These are phyloP conservation scores for Calidris pugnax DNA, from an alignment of 2,113 vertebrate genomes.

Conservation along the genomic window DNA sequence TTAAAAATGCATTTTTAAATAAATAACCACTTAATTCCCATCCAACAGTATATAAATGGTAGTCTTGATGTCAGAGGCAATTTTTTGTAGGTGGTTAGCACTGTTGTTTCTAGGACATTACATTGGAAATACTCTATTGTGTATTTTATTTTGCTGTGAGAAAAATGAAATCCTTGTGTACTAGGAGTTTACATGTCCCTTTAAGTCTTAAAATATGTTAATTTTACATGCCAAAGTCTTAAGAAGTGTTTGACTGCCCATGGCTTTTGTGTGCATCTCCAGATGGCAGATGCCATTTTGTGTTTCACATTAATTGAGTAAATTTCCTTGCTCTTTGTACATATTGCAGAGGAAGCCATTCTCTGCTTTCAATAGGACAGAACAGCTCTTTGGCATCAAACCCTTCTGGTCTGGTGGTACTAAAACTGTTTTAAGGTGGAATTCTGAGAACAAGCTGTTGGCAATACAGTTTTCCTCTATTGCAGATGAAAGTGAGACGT, in stretches of 20 bases:
- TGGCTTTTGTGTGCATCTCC: constrained; percentile 76
- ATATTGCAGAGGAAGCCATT: constrained; percentile 78
- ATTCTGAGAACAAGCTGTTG: constrained; percentile 54
- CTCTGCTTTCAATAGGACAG: constrained; percentile 78
- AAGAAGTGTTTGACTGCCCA: constrained; percentile 76
- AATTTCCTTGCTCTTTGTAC: constrained; percentile 81
- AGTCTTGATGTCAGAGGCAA: not conserved
- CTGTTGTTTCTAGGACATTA: not conserved
- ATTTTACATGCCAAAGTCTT: constrained; percentile 80
- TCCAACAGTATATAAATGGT: not conserved
- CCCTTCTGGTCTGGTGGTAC: constrained; percentile 63
- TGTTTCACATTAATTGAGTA: constrained; percentile 82
- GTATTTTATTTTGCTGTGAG: not conserved
- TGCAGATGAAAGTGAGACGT: not conserved
- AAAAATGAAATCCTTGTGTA: not conserved
- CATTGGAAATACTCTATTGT: not conserved
- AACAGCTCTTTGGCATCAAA: constrained; percentile 76
- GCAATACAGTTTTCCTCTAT: constrained; percentile 6
- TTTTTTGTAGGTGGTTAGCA: constrained; percentile 3
- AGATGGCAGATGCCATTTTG: constrained; percentile 82
- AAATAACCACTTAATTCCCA: not conserved
- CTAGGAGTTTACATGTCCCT: constrained; percentile 48
- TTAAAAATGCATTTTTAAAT: not conserved
- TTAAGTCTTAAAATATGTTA: constrained; percentile 72
- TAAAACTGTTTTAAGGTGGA: constrained; percentile 70